Evolutionary conservation across 2,888 invertebrate species (phyloP).

Genomic region (Timema cristinae): DNA sequence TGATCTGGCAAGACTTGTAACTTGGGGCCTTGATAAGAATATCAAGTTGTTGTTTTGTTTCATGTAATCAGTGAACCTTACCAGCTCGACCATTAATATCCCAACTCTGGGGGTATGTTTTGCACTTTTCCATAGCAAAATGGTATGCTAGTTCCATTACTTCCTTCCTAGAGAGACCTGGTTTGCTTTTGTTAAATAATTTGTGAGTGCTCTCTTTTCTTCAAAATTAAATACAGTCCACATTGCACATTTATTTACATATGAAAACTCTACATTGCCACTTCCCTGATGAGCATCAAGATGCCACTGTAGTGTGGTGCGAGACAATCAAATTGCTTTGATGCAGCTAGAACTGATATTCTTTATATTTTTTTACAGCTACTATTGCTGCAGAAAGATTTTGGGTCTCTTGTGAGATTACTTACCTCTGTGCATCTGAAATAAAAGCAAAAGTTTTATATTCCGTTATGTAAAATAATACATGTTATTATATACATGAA

Average conservation of each 20-base stretch:
- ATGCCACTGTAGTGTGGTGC: neutral
- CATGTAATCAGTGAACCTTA: neutral
- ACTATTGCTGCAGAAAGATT: neutral
- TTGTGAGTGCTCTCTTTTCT: constrained; percentile 2
- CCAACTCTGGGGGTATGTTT: neutral
- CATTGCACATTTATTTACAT: neutral
- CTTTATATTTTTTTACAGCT: neutral
- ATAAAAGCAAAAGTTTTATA: too few species aligned
- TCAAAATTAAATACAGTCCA: neutral
- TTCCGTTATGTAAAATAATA: neutral
- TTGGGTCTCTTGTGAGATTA: too few species aligned
- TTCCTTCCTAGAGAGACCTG: neutral
- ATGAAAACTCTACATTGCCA: neutral
- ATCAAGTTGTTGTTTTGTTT: neutral
- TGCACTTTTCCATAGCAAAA: neutral
- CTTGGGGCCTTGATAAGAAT: neutral
- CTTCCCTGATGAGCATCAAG: neutral
- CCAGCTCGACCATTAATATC: neutral
- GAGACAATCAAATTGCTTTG: neutral
- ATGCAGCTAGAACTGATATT: neutral
- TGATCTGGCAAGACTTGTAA: constrained; percentile 1
- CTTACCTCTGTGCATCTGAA: constrained; percentile 1
- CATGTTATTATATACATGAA: neutral
- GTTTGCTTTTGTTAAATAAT: neutral
- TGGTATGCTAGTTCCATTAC: neutral